Conservation (phyloP, 2,797 vertebrate species). For the Typhlichthys eigenmanni region DNA sequence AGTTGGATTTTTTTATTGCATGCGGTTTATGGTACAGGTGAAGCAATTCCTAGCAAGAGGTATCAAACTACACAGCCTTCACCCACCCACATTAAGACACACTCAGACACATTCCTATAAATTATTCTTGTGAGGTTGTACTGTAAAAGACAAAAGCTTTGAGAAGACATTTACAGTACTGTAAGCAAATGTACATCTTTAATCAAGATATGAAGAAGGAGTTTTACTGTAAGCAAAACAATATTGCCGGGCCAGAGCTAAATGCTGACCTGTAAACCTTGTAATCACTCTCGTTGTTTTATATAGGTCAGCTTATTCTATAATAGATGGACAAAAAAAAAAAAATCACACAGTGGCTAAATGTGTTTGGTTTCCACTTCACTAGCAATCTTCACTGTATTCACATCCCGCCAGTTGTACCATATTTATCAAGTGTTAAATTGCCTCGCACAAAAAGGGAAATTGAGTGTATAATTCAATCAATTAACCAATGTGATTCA, state of each 20-base stretch:
- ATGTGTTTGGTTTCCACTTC: conserved; percentile 42
- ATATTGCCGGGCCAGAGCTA: background rate
- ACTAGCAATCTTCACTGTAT: conserved; percentile 18
- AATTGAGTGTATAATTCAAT: conserved; percentile 61
- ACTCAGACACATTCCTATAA: background rate
- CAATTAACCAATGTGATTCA: conserved; percentile 44
- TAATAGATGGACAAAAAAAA: background rate
- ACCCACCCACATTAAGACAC: background rate
- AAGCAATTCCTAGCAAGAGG: conserved; percentile 16
- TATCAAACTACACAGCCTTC: background rate
- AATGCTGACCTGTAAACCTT: conserved; percentile 8
- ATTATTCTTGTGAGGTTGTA: conserved; percentile 2
- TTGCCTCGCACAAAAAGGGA: conserved; percentile 40
- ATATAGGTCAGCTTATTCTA: conserved; percentile 18
- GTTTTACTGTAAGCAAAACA: conserved; percentile 1
- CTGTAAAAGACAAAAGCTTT: background rate
- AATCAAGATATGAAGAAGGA: background rate
- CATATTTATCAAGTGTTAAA: conserved; percentile 46
- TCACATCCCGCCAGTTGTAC: conserved; percentile 20
- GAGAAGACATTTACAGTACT: too few species aligned
- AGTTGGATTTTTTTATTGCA: conserved; percentile 36
- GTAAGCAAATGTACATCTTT: too few species aligned
- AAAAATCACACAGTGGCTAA: conserved; percentile 6
- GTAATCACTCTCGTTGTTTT: conserved; percentile 9
- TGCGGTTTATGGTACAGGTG: conserved; percentile 28